phyloP scores from a whole-genome alignment of 2,888 invertebrate genomes.

The Scaptomyza cyrtandrae region DNA sequence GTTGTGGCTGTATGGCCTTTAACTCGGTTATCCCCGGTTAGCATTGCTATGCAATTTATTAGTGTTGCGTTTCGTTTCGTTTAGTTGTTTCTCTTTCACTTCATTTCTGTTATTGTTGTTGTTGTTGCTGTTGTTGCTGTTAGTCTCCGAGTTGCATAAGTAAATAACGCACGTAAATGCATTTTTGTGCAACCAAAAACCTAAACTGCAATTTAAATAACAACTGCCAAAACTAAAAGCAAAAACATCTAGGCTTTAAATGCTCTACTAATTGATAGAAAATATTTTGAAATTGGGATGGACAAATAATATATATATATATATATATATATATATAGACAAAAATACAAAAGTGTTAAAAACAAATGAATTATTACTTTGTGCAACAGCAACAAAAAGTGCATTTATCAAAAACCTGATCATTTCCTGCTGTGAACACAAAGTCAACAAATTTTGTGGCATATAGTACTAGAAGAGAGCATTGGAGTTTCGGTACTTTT shows the following conservation, averaged over 20 bases:
- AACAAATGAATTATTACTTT: neutral
- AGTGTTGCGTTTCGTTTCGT: conserved; percentile 54
- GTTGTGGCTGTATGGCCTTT: conserved; percentile 53
- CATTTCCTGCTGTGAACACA: neutral
- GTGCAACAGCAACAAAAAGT: neutral
- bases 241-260: conserved; percentile 14
- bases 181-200: conserved; percentile 46
- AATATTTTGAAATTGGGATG: neutral
- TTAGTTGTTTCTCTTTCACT: conserved; percentile 3
- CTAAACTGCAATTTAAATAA: conserved; percentile 63
- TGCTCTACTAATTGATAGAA: conserved; percentile 27
- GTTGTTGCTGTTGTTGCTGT: conserved; percentile 3
- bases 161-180: conserved; percentile 76
- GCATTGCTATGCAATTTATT: conserved; percentile 69
- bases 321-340: too few species aligned
- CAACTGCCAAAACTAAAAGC: conserved; percentile 16
- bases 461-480: neutral
- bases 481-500: conserved; percentile 14
- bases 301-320: too few species aligned
- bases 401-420: neutral
- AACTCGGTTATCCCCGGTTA: conserved; percentile 68
- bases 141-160: conserved; percentile 58
- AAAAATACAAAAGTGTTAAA: neutral
- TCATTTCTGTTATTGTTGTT: conserved; percentile 1
- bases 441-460: neutral